Evolutionary conservation across 2,888 invertebrate species (phyloP).

Genomic region (Crematogaster levior): DNA sequence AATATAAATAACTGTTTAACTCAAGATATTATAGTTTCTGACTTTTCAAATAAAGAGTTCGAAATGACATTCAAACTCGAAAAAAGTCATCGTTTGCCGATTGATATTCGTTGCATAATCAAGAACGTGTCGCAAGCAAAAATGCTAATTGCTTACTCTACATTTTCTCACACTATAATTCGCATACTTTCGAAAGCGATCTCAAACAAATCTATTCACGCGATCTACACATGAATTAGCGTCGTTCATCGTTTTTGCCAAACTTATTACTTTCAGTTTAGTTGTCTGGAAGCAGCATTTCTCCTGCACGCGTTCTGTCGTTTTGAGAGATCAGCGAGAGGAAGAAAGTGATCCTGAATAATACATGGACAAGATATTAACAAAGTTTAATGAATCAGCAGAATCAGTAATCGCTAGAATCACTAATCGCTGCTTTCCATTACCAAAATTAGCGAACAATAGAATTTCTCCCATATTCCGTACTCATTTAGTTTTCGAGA

Average conservation of each 20-base stretch:
- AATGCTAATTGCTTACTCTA: slow-evolving; percentile 7
- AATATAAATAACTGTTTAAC: background rate
- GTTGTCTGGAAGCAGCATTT: background rate
- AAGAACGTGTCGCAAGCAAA: background rate
- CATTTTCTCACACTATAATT: slow-evolving; percentile 10
- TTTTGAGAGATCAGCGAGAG: background rate
- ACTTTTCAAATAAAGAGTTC: background rate
- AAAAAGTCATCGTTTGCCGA: background rate
- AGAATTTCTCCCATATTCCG: background rate
- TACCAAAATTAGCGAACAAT: slow-evolving; percentile 48
- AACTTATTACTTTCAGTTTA: slow-evolving; percentile 12
- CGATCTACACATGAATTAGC: background rate
- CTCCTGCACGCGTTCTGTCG: background rate
- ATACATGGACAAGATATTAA: slow-evolving; percentile 53
- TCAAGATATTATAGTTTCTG: background rate
- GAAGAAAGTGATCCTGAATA: slow-evolving; percentile 51
- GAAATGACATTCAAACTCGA: background rate
- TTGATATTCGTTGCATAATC: background rate
- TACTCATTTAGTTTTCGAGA: background rate
- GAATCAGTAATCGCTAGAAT: no score
- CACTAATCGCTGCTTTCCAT: no score
- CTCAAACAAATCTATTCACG: slow-evolving; percentile 8
- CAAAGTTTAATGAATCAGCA: slow-evolving; percentile 56
- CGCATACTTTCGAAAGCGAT: background rate
- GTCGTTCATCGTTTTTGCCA: background rate